phyloP scores from a whole-genome alignment of 2,888 invertebrate genomes.

The Venusia cambrica region DNA sequence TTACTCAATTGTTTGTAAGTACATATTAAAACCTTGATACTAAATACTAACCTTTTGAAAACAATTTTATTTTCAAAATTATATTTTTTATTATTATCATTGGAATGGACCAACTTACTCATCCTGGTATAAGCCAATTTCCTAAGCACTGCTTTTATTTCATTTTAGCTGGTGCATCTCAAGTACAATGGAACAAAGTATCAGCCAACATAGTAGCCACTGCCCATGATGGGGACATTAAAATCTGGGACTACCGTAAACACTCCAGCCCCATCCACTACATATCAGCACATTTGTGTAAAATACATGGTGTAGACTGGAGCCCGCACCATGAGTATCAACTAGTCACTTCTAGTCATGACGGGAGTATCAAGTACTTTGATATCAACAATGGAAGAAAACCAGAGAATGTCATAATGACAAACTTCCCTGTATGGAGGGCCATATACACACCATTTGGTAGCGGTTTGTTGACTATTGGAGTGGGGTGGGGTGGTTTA shows the following conservation, averaged over 20 bases:
- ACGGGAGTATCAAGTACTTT: slow-evolving; percentile 97
- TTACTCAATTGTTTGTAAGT: no score
- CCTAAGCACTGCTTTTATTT: no score
- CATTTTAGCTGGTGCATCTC: slow-evolving; percentile 91
- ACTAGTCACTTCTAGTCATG: slow-evolving; percentile 95
- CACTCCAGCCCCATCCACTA: slow-evolving; percentile 93
- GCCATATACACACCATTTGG: slow-evolving; percentile 97
- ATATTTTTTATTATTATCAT: no score
- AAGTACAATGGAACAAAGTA: slow-evolving; percentile 96
- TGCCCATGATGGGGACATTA: slow-evolving; percentile 96
- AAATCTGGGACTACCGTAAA: slow-evolving; percentile 97
- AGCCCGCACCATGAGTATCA: slow-evolving; percentile 92
- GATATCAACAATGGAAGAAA: slow-evolving; percentile 92
- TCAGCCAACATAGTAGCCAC: slow-evolving; percentile 93
- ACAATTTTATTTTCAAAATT: no score
- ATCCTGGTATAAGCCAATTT: no score
- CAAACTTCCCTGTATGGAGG: slow-evolving; percentile 94
- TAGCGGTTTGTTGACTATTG: slow-evolving; percentile 93
- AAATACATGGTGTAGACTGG: slow-evolving; percentile 98
- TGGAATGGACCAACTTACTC: no score
- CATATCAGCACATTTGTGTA: slow-evolving; percentile 93
- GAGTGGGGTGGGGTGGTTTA: slow-evolving; percentile 92
- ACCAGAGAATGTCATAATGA: slow-evolving; percentile 91
- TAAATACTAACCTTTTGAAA: no score
- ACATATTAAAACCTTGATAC: no score